phyloP scores from a whole-genome alignment of 92 coral and sea anemone species.

The Galaxea fascicularis region DNA sequence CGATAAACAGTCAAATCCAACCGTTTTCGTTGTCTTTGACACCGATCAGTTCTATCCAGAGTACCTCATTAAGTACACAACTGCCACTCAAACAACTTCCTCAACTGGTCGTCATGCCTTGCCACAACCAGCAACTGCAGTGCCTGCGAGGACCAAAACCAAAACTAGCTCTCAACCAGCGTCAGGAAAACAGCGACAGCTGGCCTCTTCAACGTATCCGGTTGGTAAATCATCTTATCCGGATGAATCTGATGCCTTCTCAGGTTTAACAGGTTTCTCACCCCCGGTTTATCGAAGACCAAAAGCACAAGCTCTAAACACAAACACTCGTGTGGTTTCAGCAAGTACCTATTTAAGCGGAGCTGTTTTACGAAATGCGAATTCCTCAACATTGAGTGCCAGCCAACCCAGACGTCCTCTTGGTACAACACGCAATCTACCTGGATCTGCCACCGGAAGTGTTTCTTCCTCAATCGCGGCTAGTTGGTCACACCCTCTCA shows the following conservation, averaged over 20 bases:
- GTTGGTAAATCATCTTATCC: not conserved
- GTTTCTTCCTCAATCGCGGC: too few species aligned
- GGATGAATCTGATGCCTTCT: not conserved
- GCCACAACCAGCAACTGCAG: not conserved
- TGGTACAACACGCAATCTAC: too few species aligned
- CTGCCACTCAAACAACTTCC: not conserved
- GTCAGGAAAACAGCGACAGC: not conserved
- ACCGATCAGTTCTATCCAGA: slow-evolving; percentile 88
- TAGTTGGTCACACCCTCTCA: not conserved
- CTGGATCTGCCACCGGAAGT: too few species aligned
- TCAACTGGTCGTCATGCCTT: not conserved
- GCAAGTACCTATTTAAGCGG: too few species aligned
- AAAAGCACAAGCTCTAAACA: too few species aligned
- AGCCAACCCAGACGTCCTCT: too few species aligned
- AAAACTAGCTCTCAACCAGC: not conserved
- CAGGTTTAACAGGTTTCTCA: too few species aligned
- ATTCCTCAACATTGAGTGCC: too few species aligned
- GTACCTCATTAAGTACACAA: slow-evolving; percentile 69
- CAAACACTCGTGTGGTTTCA: too few species aligned
- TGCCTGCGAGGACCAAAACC: not conserved
- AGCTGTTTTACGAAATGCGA: too few species aligned
- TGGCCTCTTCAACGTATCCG: not conserved
- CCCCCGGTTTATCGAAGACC: not conserved
- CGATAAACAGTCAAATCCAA: slow-evolving; percentile 57
- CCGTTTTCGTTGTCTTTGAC: slow-evolving; percentile 87